Base-by-base conservation (phyloP, 1,140 invertebrate species). In the Calliopsis andreniformis region DNA sequence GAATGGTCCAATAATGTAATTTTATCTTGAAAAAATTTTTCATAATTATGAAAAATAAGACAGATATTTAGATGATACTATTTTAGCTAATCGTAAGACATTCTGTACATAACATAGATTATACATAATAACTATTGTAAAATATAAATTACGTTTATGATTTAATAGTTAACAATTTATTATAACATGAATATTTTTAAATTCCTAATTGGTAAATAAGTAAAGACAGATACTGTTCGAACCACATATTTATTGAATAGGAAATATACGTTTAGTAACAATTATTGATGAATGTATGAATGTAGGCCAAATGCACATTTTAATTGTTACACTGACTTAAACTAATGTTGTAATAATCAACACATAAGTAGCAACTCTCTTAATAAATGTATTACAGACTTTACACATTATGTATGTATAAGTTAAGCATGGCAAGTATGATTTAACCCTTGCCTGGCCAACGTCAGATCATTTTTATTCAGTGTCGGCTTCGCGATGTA, bases 191-290 rank as follows among this genome's bases (percentile, higher is more conserved):
- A 39, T 39, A 39, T 10, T 23, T 18, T 47, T 28, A 30, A 63
- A n/a, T n/a, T 30, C 12, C 0, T 14, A 59, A 14, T 20, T 30
- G 18, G 12, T 14, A 47, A 68, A 43, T 42, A 43, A 67, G 8
- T 42, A 20, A 14, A 55, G 20, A 12, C 18, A 14, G 1, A 2
- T 32, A 2, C 32, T 2, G 51, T 28, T 55, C 23, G 25, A 25
- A 28, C 23, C 28, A 18, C 35, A 28, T 55, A 28, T 68, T 55
- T 66, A 66, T 66, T 66, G 14, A 53, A n/a, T 55, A 68, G 2
- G 30, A 68, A 68, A 55, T 1, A 53, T 42, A 25, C 12, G 23
- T 42, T 35, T 5, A 53, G 6, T 53, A 25, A 55, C 35, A 68
- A 30, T 20, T 5, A 16, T 55, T 28, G 5, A 43, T 43, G 28